Base-by-base conservation (phyloP, 1,140 invertebrate genomes). In the Macrocentrus cingulum region DNA sequence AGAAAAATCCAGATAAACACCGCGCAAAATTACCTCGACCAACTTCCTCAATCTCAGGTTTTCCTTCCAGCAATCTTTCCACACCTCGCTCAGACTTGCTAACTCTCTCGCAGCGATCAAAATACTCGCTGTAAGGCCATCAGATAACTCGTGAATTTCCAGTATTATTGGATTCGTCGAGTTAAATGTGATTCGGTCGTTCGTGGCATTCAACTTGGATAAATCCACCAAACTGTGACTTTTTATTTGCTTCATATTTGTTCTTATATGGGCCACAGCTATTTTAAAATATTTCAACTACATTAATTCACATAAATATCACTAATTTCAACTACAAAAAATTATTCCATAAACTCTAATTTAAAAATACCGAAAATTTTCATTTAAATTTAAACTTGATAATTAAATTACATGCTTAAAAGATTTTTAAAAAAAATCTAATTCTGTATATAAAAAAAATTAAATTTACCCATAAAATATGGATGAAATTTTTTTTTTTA, bases 21-120 rank as follows among this genome's bases (percentile, higher is more conserved):
- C 9, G n/a, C 8, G n/a, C 29, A 36, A 11, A n/a, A 20, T 51
- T 51, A 51, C 49, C 18, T 51, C 32, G 32, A 51, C 32, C 18
- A 37, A 37, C 32, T 37, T 36, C 25, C 19, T 37, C 16, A 51
- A 19, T 51, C 25, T 36, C 18, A 7, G 4, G 18, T 51, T 37
- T n/a, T 51, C 49, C 25, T 36, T 11, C 49, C 32, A 51, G 18
- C 18, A 37, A 36, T 15, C 16, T 16, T 19, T 37, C 49, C 32
- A 36, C 29, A 51, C 32, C 32, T 51, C 8, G 0, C 32, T 11
- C 8, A 51, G 11, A 37, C 16, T 13, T 9, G 7, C 32, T 19
- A 51, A 20, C 29, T 51, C 32, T 51, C 18, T 39, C 32, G 18
- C 32, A 51, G 32, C 32, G 18, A 3, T 11, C 18, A 16, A 34